phyloP scores from a whole-genome alignment of 1,140 invertebrate genomes.

The Elysia chlorotica region DNA sequence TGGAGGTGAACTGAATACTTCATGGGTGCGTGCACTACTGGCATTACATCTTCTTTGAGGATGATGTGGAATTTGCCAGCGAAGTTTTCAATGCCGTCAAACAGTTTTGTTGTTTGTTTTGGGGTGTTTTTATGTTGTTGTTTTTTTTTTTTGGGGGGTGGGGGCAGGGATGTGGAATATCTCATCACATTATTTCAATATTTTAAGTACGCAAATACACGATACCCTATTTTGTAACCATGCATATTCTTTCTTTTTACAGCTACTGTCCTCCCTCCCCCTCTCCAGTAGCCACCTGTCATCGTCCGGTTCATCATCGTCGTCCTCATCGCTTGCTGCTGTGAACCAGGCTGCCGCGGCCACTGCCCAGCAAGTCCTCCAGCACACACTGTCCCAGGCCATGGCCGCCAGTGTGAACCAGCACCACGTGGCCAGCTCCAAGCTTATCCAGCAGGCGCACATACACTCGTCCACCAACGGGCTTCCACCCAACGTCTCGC shows the following conservation, averaged over 20 bases:
- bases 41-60: no score
- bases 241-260: constrained; percentile 21
- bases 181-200: no score
- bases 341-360: constrained; percentile 10
- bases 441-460: constrained; percentile 28
- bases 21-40: no score
- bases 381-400: constrained; percentile 25
- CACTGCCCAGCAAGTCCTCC: constrained; percentile 19
- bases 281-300: constrained; percentile 14
- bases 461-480: constrained; percentile 35
- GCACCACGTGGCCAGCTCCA: constrained; percentile 13
- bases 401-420: constrained; percentile 27
- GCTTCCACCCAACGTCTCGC: constrained; percentile 53
- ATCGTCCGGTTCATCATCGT: constrained; percentile 1
- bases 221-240: no score
- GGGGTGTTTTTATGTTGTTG: no score
- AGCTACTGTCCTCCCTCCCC: constrained; percentile 27
- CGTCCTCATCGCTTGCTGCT: background rate
- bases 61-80: no score
- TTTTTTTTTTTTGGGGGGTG: no score
- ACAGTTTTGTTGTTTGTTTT: no score
- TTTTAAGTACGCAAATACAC: no score
- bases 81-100: no score
- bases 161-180: no score
- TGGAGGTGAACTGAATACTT: no score